A percentile compares a stretch with the other conserved stretches of the same genome.
These are phyloP conservation scores for Drosophila helvetica DNA, from an alignment of 2,888 invertebrate species.

Conservation along the genomic window DNA sequence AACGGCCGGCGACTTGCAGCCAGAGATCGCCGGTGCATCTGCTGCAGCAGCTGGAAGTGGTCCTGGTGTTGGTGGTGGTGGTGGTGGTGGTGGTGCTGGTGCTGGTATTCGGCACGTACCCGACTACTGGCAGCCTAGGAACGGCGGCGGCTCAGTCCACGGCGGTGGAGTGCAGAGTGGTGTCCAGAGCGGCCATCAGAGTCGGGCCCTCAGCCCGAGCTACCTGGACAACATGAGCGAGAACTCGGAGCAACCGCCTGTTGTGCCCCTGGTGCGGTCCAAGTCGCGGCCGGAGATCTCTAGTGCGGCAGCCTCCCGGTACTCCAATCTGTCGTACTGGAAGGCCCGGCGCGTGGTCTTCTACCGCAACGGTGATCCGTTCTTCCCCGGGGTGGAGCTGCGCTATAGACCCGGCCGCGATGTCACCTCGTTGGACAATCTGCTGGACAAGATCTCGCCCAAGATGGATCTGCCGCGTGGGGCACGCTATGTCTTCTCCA, in stretches of 20 bases:
- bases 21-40: slow-evolving; percentile 43
- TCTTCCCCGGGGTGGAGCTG: slow-evolving; percentile 94
- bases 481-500: slow-evolving; percentile 95
- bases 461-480: slow-evolving; percentile 94
- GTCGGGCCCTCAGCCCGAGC: slow-evolving; percentile 70
- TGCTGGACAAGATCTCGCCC: slow-evolving; percentile 93
- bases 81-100: slow-evolving; percentile 27
- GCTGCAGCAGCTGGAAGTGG: slow-evolving; percentile 42
- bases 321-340: slow-evolving; percentile 94
- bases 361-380: slow-evolving; percentile 96
- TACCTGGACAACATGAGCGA: slow-evolving; percentile 87
- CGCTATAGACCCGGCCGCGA: slow-evolving; percentile 95
- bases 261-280: slow-evolving; percentile 82
- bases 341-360: slow-evolving; percentile 93
- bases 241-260: slow-evolving; percentile 85
- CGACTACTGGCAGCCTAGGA: slow-evolving; percentile 80
- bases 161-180: slow-evolving; percentile 33
- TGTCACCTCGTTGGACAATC: slow-evolving; percentile 92
- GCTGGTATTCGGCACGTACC: slow-evolving; percentile 40
- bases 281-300: slow-evolving; percentile 83
- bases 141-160: slow-evolving; percentile 63
- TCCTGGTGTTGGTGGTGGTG: slow-evolving; percentile 32
- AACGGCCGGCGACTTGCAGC: slow-evolving; percentile 55
- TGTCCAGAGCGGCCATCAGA: slow-evolving; percentile 68
- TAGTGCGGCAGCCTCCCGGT: slow-evolving; percentile 85